Percentiles rank a stretch among this genome's conserved stretches.
These are phyloP conservation scores for Mnemiopsis leidyi DNA, from an alignment of 37 sponge, comb jelly and placozoan genomes.

Conservation along the genomic window DNA sequence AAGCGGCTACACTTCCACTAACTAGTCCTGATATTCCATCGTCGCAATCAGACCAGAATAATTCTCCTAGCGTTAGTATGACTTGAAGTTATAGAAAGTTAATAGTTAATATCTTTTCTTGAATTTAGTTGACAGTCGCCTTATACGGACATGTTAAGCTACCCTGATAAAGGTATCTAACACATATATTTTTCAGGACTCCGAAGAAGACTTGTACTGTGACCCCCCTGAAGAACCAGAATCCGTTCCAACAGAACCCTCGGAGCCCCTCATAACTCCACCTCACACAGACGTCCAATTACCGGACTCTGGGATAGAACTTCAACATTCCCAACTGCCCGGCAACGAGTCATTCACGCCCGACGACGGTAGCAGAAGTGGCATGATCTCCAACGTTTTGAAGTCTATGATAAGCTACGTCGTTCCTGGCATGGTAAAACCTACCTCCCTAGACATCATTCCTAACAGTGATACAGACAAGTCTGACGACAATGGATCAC, in stretches of 20 bases:
- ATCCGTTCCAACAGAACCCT: not conserved
- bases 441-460: not conserved
- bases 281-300: not conserved
- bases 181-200: constrained; percentile 65
- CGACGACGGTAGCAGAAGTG: not conserved
- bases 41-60: not conserved
- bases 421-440: not conserved
- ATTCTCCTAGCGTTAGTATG: not conserved
- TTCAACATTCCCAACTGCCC: not conserved
- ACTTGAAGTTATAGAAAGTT: no score
- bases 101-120: no score
- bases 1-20: not conserved
- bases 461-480: not conserved
- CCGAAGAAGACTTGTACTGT: constrained; percentile 36
- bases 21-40: not conserved
- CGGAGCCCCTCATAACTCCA: not conserved
- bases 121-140: no score
- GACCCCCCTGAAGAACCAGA: not conserved
- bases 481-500: not conserved
- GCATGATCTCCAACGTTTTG: not conserved
- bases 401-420: not conserved
- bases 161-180: no score
- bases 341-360: not conserved
- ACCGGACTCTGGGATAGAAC: not conserved
- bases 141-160: no score